Evolutionary conservation across 2,888 invertebrate species (phyloP).

Genomic region (Euclidia mi): DNA sequence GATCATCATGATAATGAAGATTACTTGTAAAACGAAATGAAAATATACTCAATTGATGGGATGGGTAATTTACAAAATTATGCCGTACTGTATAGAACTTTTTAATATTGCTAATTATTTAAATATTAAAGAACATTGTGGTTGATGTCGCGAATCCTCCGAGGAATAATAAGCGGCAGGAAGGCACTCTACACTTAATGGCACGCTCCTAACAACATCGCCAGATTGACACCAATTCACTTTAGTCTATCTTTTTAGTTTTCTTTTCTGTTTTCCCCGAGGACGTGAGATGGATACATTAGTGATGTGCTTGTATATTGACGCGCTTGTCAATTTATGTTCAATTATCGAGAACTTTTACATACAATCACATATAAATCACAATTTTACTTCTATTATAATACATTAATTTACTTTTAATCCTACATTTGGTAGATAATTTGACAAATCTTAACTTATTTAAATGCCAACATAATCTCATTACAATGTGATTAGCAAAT

Average conservation of each 20-base stretch:
- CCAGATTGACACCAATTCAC: constrained; percentile 42
- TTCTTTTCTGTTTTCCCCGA: constrained; percentile 31
- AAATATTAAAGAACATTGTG: too few relatives aligned
- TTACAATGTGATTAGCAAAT: constrained; percentile 44
- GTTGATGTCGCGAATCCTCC: too few relatives aligned
- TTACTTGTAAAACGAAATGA: too few relatives aligned
- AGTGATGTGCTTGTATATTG: background rate
- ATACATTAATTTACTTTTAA: too few relatives aligned
- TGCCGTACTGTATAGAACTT: too few relatives aligned
- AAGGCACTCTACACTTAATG: constrained; percentile 18
- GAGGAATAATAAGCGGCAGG: constrained; percentile 14
- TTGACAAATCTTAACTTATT: constrained; percentile 12
- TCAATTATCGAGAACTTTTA: background rate
- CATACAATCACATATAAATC: background rate
- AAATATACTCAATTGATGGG: too few relatives aligned
- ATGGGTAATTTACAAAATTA: too few relatives aligned
- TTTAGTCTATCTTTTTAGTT: constrained; percentile 28
- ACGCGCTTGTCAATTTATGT: background rate
- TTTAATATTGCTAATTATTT: too few relatives aligned
- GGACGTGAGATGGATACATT: constrained; percentile 24
- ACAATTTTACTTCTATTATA: background rate
- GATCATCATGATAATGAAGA: too few relatives aligned
- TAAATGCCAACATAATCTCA: constrained; percentile 16
- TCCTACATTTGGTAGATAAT: constrained; percentile 14
- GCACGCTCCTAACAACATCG: constrained; percentile 15